phyloP scores from a whole-genome alignment of 2,113 vertebrate species.

The Pogonocichla stellata region DNA sequence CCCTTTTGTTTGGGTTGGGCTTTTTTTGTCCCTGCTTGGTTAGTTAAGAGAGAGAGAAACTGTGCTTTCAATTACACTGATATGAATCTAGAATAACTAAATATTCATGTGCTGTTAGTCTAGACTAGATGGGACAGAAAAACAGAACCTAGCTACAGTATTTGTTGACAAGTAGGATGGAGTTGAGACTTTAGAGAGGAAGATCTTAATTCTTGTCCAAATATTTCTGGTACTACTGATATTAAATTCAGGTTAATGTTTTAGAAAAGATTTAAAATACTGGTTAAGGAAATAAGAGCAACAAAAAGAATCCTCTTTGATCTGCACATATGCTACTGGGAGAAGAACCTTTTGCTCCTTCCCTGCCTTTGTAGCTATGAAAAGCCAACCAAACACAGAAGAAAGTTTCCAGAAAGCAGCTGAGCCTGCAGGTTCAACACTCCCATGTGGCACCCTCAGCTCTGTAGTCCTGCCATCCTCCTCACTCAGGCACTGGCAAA shows the following conservation, averaged over 20 bases:
- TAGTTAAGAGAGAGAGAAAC: not conserved
- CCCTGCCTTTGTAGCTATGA: not conserved
- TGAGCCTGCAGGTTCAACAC: not conserved
- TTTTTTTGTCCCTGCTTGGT: not conserved
- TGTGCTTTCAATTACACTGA: not conserved
- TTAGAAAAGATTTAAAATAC: not conserved
- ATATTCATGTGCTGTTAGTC: not conserved
- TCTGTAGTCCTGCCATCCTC: rapidly evolving
- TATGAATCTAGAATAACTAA: not conserved
- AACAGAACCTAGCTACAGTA: not conserved
- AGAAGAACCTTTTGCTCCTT: not conserved
- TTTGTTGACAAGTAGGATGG: not conserved
- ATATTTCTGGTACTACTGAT: not conserved
- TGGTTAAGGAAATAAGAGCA: not conserved
- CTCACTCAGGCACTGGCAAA: not conserved
- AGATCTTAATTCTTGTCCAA: not conserved
- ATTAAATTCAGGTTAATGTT: not conserved
- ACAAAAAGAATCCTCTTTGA: not conserved
- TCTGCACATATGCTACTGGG: not conserved
- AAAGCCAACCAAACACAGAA: not conserved
- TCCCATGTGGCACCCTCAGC: not conserved
- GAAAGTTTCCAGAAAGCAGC: not conserved
- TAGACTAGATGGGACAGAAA: not conserved
- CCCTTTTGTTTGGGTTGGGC: not conserved
- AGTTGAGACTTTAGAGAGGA: not conserved